phyloP scores from a whole-genome alignment of 2,888 invertebrate species.

The Philaethria dido region DNA sequence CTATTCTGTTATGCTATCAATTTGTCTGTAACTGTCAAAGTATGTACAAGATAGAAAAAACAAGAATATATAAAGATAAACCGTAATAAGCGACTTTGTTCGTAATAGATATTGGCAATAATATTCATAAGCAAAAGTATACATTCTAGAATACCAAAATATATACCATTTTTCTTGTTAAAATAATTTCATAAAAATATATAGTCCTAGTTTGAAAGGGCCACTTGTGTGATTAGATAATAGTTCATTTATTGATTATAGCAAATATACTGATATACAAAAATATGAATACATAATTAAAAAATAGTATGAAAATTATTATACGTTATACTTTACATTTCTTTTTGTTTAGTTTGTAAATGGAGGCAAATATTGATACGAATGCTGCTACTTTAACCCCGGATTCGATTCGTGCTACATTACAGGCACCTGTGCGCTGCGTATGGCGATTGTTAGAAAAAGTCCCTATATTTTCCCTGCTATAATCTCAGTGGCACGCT shows the following conservation, averaged over 20 bases:
- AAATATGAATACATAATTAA: not conserved
- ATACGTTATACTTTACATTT: not conserved
- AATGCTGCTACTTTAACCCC: conserved; percentile 45
- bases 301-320: not conserved
- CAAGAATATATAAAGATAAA: no score
- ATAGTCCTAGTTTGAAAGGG: no score
- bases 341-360: conserved; percentile 12
- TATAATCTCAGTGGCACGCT: conserved; percentile 67
- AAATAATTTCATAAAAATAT: no score
- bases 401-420: conserved; percentile 70
- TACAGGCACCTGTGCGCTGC: conserved; percentile 73
- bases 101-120: no score
- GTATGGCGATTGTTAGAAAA: conserved; percentile 61
- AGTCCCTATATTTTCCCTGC: conserved; percentile 55
- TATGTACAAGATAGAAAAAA: no score
- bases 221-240: no score
- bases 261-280: not conserved
- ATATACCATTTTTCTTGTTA: no score
- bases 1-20: no score
- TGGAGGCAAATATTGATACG: conserved; percentile 37
- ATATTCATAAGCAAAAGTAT: no score
- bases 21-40: no score
- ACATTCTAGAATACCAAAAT: no score
- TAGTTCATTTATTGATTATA: conserved; percentile 8
- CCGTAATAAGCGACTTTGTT: no score